phyloP scores from a whole-genome alignment of 2,797 vertebrate genomes.

The Arrhamphus sclerolepis region DNA sequence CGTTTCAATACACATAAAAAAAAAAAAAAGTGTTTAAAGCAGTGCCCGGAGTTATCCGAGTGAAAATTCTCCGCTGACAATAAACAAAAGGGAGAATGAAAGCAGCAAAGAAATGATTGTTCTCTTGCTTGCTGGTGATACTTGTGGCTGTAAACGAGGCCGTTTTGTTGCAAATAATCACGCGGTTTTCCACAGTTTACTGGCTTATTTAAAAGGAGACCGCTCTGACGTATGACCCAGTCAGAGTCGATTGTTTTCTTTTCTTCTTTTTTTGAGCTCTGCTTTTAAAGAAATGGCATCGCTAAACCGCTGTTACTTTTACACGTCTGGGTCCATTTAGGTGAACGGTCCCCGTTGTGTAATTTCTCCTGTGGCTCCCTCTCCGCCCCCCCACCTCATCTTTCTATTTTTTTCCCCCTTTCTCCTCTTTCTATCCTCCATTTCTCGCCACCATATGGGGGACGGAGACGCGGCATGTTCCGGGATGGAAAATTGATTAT shows the following conservation, averaged over 20 bases:
- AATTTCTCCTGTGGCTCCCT: slow-evolving; percentile 37
- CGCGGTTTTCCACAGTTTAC: slow-evolving; percentile 48
- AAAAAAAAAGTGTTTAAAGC: slow-evolving; percentile 23
- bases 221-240: slow-evolving; percentile 28
- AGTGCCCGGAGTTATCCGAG: slow-evolving; percentile 30
- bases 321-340: slow-evolving; percentile 64
- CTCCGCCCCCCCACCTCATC: background rate
- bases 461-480: slow-evolving; percentile 29
- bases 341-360: slow-evolving; percentile 44
- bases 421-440: background rate
- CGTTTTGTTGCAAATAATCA: slow-evolving; percentile 58
- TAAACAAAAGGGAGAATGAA: slow-evolving; percentile 15
- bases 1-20: slow-evolving; percentile 34
- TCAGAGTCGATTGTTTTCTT: slow-evolving; percentile 31
- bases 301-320: slow-evolving; percentile 58
- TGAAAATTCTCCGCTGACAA: slow-evolving; percentile 43
- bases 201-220: slow-evolving; percentile 36
- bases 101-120: slow-evolving; percentile 17
- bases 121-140: slow-evolving; percentile 17
- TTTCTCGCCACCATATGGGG: slow-evolving; percentile 31
- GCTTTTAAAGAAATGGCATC: slow-evolving; percentile 45
- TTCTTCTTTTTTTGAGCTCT: slow-evolving; percentile 20
- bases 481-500: slow-evolving; percentile 67
- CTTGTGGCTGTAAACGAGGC: slow-evolving; percentile 49
- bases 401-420: background rate